Base-by-base conservation (phyloP, 2,888 invertebrate genomes). In the Andrena praecox region DNA sequence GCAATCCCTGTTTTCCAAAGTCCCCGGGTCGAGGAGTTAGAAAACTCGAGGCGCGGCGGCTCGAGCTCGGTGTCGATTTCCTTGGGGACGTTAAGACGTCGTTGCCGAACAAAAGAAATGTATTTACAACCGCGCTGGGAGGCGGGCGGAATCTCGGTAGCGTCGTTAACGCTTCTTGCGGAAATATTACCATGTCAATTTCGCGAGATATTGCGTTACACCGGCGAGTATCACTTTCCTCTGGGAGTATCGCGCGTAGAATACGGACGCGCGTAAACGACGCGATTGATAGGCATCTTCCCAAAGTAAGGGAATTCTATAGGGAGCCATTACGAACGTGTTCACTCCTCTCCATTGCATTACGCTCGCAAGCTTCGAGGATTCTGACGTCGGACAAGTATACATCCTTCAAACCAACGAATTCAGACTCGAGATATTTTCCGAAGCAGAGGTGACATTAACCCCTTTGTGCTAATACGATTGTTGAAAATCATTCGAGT, bases 151-250 rank as follows among this genome's bases (percentile, higher is more conserved):
- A 88, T 88, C 88, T 86, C 88, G 75, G 86, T 77, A 78, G 83
- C 83, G 80, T 85, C 85, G 87, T 88, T 85, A 89, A 87, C 82
- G 86, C 69, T 85, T 85, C 82, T 72, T 84, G 84, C 77, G 83
- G 84, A 89, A 89, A 89, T 89, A 89, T 90, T 88, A 85, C 85
- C 85, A 85, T 85, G 88, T 88, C 91, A 87, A 89, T 89, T 89
- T 84, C 80, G 54, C 85, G 76, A 84, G 89, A 90, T 89, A 90
- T 90, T 86, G 85, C 82, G 85, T 87, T 85, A 86, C 87, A 71
- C 79, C 80, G 80, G 80, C 70, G 86, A 79, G 84, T 87, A 85
- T 89, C 87, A 84, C 86, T 83, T 85, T 85, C 89, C 88, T 86
- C 81, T 82, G 88, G 89, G 89, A 89, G 84, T 82, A 81, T 80